These are phyloP conservation scores for Lophius piscatorius DNA, from an alignment of 2,113 vertebrate genomes.

Conservation along the genomic window DNA sequence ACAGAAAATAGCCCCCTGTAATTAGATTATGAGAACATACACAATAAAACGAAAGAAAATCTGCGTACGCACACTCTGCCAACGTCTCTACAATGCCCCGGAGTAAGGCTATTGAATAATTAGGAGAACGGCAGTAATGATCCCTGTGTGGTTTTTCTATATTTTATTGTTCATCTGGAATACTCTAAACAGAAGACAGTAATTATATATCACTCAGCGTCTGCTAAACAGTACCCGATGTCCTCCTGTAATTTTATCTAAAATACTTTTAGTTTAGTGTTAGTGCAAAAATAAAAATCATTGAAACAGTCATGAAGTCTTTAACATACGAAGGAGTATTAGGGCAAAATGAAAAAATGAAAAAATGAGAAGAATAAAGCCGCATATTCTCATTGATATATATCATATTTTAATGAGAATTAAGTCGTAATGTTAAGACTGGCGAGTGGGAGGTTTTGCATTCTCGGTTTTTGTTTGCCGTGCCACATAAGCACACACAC, in stretches of 20 bases:
- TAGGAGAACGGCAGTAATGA: slow-evolving; percentile 7
- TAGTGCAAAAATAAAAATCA: too few relatives aligned
- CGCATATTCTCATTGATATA: too few relatives aligned
- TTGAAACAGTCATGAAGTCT: too few relatives aligned
- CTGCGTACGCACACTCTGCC: slow-evolving; percentile 20
- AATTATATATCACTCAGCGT: slow-evolving; percentile 42
- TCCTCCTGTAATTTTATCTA: slow-evolving; percentile 2
- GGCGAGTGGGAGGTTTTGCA: too few relatives aligned
- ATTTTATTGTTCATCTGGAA: slow-evolving; percentile 38
- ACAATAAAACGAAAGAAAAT: slow-evolving; percentile 50
- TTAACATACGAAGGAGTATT: too few relatives aligned
- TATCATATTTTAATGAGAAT: too few relatives aligned
- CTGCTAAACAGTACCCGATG: slow-evolving; percentile 31
- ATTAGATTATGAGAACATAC: slow-evolving; percentile 61
- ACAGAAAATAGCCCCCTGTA: slow-evolving; percentile 57
- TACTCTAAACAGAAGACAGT: slow-evolving; percentile 19
- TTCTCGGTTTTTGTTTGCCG: too few relatives aligned
- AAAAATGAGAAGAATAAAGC: too few relatives aligned
- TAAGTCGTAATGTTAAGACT: too few relatives aligned
- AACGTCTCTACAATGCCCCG: slow-evolving; percentile 26
- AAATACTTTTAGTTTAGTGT: slow-evolving; percentile 5
- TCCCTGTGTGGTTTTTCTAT: slow-evolving; percentile 33
- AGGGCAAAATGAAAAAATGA: too few relatives aligned
- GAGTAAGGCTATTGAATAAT: slow-evolving; percentile 22
- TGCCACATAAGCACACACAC: too few relatives aligned